Evolutionary conservation across 2,888 invertebrate genomes (phyloP).

Genomic region (Tachina grossa): DNA sequence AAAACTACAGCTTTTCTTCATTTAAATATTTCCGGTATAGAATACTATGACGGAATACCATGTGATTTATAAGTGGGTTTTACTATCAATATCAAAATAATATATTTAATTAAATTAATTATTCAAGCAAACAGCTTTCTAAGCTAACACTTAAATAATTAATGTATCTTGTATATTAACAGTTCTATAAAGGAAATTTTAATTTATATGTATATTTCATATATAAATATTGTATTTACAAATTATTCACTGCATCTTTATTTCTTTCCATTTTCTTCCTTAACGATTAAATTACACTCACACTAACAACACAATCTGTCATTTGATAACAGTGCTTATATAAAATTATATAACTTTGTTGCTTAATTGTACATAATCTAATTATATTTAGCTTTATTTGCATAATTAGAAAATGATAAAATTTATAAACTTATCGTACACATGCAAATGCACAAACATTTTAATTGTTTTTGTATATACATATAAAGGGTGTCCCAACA

Average conservation of each 20-base stretch:
- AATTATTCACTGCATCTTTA: background rate
- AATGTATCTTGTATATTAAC: slow-evolving; percentile 14
- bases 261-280: background rate
- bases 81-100: slow-evolving; percentile 11
- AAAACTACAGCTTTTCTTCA: too few species aligned
- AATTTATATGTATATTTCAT: background rate
- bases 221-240: too few species aligned
- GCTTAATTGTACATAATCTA: slow-evolving; percentile 73
- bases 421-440: slow-evolving; percentile 44
- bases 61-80: background rate
- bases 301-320: background rate
- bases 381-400: slow-evolving; percentile 77
- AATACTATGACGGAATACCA: too few species aligned
- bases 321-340: slow-evolving; percentile 12
- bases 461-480: slow-evolving; percentile 29
- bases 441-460: background rate
- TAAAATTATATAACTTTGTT: slow-evolving; percentile 5
- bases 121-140: background rate
- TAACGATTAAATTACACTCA: background rate
- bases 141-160: slow-evolving; percentile 36
- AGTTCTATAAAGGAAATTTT: too few species aligned
- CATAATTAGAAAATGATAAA: slow-evolving; percentile 77
- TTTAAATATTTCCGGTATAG: too few species aligned
- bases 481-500: too few species aligned
- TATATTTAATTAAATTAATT: slow-evolving; percentile 52